phyloP scores from a whole-genome alignment of 1,140 invertebrate genomes.

The Drosophila busckii region DNA sequence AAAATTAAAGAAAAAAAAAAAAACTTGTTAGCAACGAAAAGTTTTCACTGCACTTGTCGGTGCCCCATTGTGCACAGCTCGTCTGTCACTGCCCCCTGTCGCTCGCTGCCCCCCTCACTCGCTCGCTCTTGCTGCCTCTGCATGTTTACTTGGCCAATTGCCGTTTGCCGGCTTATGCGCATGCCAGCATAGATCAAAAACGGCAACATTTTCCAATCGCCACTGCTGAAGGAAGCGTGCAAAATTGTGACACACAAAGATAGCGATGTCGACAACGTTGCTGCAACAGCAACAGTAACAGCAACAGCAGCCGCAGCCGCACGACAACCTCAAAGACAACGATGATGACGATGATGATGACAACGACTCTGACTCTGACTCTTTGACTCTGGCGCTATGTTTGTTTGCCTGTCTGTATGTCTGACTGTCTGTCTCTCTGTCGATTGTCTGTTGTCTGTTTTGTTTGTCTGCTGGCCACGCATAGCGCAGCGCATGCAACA shows the following conservation, averaged over 20 bases:
- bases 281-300: constrained; percentile 8
- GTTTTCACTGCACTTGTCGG: constrained; percentile 69
- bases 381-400: constrained; percentile 35
- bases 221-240: constrained; percentile 56
- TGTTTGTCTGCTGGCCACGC: neutral
- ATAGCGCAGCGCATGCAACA: too few species aligned
- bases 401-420: constrained; percentile 40
- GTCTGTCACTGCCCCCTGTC: neutral
- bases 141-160: constrained; percentile 42
- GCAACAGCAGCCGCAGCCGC: neutral
- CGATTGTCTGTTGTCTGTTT: constrained; percentile 23
- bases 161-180: constrained; percentile 58
- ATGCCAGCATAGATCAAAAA: constrained; percentile 74
- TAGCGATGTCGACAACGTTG: constrained; percentile 41
- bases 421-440: constrained; percentile 17
- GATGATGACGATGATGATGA: constrained; percentile 19
- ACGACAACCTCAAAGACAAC: constrained; percentile 9
- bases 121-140: neutral
- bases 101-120: neutral
- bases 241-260: constrained; percentile 73
- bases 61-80: constrained; percentile 43
- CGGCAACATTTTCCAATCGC: constrained; percentile 60
- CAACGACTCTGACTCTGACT: constrained; percentile 21
- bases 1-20: constrained; percentile 16
- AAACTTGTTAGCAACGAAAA: constrained; percentile 58